These are phyloP conservation scores for Motacilla tschutschensis DNA, from an alignment of 2,113 vertebrate genomes.

Conservation along the genomic window DNA sequence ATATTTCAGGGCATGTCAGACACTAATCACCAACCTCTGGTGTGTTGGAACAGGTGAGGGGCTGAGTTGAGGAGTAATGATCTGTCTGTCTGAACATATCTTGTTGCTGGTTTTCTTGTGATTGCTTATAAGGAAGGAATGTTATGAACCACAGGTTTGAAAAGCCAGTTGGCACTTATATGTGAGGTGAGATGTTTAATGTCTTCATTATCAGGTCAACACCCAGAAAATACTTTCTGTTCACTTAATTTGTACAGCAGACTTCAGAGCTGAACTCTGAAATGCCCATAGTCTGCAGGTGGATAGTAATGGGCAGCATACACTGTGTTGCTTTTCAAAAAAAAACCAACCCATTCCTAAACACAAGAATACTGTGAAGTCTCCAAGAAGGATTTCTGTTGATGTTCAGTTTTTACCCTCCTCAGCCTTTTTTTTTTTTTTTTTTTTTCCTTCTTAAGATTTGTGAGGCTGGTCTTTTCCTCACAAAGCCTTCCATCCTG, in stretches of 20 bases:
- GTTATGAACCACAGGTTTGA: background rate
- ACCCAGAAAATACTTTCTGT: background rate
- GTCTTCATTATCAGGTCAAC: conserved; percentile 42
- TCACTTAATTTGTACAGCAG: background rate
- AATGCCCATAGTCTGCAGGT: background rate
- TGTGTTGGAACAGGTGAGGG: background rate
- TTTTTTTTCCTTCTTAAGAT: background rate
- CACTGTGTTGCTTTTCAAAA: background rate
- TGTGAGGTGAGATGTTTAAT: conserved; percentile 12
- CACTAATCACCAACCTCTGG: background rate
- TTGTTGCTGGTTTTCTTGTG: background rate
- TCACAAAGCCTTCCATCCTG: background rate
- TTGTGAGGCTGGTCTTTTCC: background rate
- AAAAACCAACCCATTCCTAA: background rate
- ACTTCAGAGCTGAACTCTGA: background rate
- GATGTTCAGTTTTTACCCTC: background rate
- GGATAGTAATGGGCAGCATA: background rate
- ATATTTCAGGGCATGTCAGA: background rate
- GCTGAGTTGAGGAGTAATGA: conserved; percentile 7
- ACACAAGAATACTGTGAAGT: background rate
- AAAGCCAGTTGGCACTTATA: background rate
- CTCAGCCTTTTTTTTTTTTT: background rate
- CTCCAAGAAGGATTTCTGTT: background rate
- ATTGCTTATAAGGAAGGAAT: background rate
- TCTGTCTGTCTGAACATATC: conserved; percentile 3